Evolutionary conservation across 1,140 invertebrate genomes (phyloP).

Genomic region (Carposina sasakii): DNA sequence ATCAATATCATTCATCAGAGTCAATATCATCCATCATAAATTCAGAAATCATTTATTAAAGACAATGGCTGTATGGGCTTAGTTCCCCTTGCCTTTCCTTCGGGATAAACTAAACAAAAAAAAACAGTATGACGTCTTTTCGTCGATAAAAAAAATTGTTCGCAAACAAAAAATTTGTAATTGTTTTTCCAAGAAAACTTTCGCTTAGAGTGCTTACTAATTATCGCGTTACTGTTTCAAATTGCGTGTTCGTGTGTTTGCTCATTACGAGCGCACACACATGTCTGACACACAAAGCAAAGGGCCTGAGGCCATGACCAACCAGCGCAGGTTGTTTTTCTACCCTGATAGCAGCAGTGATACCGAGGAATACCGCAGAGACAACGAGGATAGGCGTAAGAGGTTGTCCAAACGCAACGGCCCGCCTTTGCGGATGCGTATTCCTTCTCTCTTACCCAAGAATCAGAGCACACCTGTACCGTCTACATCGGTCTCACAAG

Average conservation of each 20-base stretch:
- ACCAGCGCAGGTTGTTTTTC: conserved; percentile 49
- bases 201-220: too few relatives aligned
- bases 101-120: too few relatives aligned
- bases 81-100: too few relatives aligned
- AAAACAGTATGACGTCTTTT: too few relatives aligned
- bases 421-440: conserved; percentile 31
- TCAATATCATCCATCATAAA: too few relatives aligned
- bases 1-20: too few relatives aligned
- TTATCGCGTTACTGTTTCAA: too few relatives aligned
- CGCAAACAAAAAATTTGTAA: too few relatives aligned
- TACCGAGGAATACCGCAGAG: conserved; percentile 57
- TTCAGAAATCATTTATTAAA: too few relatives aligned
- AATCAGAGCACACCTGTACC: conserved; percentile 44
- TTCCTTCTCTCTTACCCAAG: conserved; percentile 43
- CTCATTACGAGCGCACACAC: conserved; percentile 47
- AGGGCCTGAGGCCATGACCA: conserved; percentile 59
- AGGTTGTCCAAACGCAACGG: conserved; percentile 57
- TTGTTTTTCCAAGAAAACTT: too few relatives aligned
- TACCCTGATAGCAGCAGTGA: conserved; percentile 63
- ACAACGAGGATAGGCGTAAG: conserved; percentile 54
- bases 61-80: too few relatives aligned
- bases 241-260: conserved; percentile 60
- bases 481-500: conserved; percentile 51
- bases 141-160: too few relatives aligned
- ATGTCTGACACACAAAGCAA: conserved; percentile 58